Conservation (phyloP, 2,113 vertebrate genomes). For the Thalassarche chlororhynchos region DNA sequence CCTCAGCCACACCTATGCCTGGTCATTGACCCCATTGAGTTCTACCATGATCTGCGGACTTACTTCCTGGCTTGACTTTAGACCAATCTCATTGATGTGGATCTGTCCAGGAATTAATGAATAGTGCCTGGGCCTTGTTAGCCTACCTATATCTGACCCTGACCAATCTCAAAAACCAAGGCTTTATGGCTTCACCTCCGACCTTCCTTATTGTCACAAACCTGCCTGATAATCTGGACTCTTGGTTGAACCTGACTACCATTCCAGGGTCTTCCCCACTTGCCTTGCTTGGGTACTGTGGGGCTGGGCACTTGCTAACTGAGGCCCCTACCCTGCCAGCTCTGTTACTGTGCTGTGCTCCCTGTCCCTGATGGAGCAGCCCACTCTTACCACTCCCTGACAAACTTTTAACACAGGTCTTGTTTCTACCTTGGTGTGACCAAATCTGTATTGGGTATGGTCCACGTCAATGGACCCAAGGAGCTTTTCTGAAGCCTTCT, state of each 20-base stretch:
- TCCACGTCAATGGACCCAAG: constrained; percentile 87
- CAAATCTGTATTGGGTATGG: constrained; percentile 88
- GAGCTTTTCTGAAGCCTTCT: constrained; percentile 89
- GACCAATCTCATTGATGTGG: background rate
- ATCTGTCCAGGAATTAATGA: background rate
- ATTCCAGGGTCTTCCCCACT: background rate
- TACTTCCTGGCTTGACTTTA: background rate
- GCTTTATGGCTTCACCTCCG: background rate
- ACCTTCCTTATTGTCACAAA: background rate
- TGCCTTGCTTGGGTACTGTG: background rate
- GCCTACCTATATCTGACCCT: background rate
- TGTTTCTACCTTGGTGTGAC: constrained; percentile 85
- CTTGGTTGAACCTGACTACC: background rate
- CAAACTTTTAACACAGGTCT: background rate
- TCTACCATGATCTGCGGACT: background rate
- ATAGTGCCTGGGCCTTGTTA: background rate
- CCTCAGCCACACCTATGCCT: background rate
- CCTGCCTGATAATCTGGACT: background rate
- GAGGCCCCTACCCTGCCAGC: background rate
- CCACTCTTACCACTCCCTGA: background rate
- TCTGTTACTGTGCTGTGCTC: background rate
- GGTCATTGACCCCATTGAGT: background rate
- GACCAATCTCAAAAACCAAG: background rate
- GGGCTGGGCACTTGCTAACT: background rate
- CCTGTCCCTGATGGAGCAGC: background rate